Evolutionary conservation across 2,797 vertebrate genomes (phyloP), one percentile per base, ranked within the genome.

Genomic region (Enteromius unitaeniatus): DNA sequence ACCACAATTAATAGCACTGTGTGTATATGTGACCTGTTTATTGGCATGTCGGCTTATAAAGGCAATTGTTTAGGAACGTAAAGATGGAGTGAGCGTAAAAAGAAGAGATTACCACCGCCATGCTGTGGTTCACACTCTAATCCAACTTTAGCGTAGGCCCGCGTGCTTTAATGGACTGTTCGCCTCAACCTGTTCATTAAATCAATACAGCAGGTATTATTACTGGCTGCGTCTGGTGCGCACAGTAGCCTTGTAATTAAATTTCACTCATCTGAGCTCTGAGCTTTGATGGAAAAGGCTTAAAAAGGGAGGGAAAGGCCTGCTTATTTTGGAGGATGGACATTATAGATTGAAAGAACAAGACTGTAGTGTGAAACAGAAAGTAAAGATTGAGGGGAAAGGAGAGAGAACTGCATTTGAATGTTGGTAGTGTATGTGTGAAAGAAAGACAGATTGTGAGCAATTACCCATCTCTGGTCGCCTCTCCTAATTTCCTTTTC

Each of bases 111-210:
- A 87, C 86, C 11, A 4, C 23, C 73, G 80, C 86, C 81, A 87
- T 65, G 74, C 13, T 69, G 67, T 64, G 68, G 75, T 86, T 85
- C 3, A 8, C 0, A 15, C 15, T 65, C 28, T 65, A 65, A 17
- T 65, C 62, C 28, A 65, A 65, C 62, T 3, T 31, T 19, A 64
- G 28, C 6, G 28, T 64, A 73, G 84, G 76, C 77, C 78, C 62
- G 19, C 34, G 17, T 23, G 67, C 26, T 74, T 87, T 86, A 85
- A 85, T 88, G 37, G 8, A 88, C 68, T 68, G 68, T 81, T 83
- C 86, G 84, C 84, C 88, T 90, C 87, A 92, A 84, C 84, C 88
- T 90, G 86, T 89, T 89, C 89, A 91, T 94, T 93, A 88, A 91
- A 93, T 92, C 88, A 89, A 88, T 86, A 85, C 85, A 86, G 73